Evolutionary conservation across 2,797 vertebrate genomes (phyloP).

Genomic region (Holocentrus rufus): DNA sequence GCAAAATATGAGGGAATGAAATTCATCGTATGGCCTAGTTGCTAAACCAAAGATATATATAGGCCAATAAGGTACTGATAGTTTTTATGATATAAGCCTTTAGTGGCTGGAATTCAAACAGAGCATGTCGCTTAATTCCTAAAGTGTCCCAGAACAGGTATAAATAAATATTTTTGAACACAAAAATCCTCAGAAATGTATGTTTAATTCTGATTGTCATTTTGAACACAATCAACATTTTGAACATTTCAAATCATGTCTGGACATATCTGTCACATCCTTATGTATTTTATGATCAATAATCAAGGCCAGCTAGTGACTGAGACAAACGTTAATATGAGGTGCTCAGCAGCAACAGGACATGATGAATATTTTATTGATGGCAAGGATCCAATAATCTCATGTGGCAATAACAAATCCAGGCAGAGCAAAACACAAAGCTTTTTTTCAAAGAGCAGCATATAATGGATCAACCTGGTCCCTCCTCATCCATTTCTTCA

Average conservation of each 20-base stretch:
- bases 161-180: conserved; percentile 18
- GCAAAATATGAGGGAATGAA: too few species aligned
- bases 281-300: conserved; percentile 36
- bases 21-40: too few species aligned
- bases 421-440: conserved; percentile 60
- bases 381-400: conserved; percentile 53
- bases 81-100: too few species aligned
- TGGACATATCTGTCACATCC: conserved; percentile 7
- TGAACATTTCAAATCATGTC: conserved; percentile 39
- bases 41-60: too few species aligned
- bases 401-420: conserved; percentile 57
- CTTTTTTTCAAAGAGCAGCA: conserved; percentile 68
- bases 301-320: conserved; percentile 44
- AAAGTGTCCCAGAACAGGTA: not conserved
- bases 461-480: conserved; percentile 47
- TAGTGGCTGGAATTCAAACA: too few species aligned
- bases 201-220: conserved; percentile 62
- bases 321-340: conserved; percentile 59
- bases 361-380: conserved; percentile 56
- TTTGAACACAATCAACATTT: conserved; percentile 52
- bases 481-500: conserved; percentile 50
- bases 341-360: conserved; percentile 65
- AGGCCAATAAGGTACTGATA: too few species aligned
- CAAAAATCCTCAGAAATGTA: conserved; percentile 42
- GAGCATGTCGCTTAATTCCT: too few species aligned